Conservation (phyloP, 2,113 vertebrate genomes). For the Sturnira hondurensis region DNA sequence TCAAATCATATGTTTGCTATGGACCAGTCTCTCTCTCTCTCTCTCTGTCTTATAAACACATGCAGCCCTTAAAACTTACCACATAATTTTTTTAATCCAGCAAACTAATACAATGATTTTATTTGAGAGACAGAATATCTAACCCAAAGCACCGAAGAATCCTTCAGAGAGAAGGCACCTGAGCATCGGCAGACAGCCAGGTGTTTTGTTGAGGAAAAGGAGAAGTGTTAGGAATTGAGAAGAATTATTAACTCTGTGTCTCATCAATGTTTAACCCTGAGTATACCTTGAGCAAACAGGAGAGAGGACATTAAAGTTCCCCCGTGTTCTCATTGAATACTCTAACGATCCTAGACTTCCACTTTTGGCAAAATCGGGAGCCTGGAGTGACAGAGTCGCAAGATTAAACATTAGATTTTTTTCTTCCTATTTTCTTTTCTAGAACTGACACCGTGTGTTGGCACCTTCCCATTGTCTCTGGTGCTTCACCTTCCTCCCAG, state of each 20-base stretch:
- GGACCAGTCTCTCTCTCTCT: not conserved
- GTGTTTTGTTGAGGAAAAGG: not conserved
- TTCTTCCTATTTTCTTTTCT: not conserved
- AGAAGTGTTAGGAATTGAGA: conserved; percentile 26
- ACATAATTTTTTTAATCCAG: conserved; percentile 42
- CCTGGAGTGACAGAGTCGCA: not conserved
- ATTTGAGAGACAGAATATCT: conserved; percentile 30
- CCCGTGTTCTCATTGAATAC: not conserved
- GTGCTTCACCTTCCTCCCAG: not conserved
- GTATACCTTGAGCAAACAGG: conserved; percentile 19
- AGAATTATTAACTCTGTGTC: conserved; percentile 50
- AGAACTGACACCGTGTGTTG: not conserved
- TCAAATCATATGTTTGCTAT: not conserved
- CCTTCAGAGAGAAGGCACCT: not conserved
- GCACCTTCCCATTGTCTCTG: not conserved
- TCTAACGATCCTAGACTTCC: not conserved
- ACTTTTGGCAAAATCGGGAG: not conserved
- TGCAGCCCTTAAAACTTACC: not conserved
- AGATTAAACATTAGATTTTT: not conserved
- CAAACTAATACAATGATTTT: conserved; percentile 19
- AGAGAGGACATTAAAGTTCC: conserved; percentile 24
- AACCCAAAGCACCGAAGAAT: conserved; percentile 2
- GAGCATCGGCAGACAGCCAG: not conserved
- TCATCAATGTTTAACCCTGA: conserved; percentile 47
- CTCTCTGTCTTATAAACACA: not conserved